Conservation (phyloP, 2,797 vertebrate species). For the Sternarchorhynchus goeldii region DNA sequence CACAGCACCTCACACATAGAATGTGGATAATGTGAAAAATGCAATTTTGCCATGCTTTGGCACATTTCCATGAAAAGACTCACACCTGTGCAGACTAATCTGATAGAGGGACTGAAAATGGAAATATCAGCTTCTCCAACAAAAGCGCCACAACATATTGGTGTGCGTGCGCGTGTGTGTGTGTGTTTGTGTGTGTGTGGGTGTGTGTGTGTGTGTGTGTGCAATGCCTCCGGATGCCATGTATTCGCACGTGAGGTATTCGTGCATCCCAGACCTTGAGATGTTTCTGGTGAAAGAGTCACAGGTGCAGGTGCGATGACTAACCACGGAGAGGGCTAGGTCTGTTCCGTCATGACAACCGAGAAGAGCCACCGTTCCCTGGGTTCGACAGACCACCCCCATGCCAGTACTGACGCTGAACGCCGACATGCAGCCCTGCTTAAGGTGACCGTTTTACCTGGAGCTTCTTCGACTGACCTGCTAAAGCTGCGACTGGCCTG, state of each 20-base stretch:
- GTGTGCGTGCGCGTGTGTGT: no score
- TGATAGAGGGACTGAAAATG: no score
- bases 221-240: neutral
- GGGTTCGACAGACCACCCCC: no score
- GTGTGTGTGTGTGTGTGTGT: neutral
- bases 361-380: neutral
- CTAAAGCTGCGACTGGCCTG: no score
- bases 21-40: neutral
- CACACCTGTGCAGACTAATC: neutral
- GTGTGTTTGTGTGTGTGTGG: neutral
- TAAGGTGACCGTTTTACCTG: no score
- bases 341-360: slow-evolving; percentile 25
- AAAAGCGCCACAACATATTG: no score
- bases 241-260: slow-evolving; percentile 26
- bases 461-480: no score
- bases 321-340: slow-evolving; percentile 22
- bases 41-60: slow-evolving; percentile 3
- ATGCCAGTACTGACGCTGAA: no score
- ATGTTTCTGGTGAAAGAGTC: slow-evolving; percentile 3
- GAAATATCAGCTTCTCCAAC: no score
- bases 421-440: no score
- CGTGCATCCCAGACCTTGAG: slow-evolving; percentile 18
- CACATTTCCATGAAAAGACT: neutral
- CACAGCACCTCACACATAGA: slow-evolving; percentile 16
- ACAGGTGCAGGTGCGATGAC: slow-evolving; percentile 31